A percentile compares a stretch with the other conserved stretches of the same genome.
These are phyloP conservation scores for Phalangium opilio DNA, from an alignment of 2,888 invertebrate species.

Conservation along the genomic window DNA sequence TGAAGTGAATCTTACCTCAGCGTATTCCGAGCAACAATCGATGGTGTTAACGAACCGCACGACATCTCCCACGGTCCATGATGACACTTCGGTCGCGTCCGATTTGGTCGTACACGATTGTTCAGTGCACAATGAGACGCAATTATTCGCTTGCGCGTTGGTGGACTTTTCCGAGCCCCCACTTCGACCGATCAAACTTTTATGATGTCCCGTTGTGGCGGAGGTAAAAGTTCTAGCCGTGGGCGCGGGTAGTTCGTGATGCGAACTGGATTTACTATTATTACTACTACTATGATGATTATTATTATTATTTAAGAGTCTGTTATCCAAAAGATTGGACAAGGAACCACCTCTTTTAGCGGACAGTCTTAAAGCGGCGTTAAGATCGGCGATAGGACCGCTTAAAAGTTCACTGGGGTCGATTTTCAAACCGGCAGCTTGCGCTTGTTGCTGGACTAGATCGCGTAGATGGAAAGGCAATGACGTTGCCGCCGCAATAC, in stretches of 20 bases:
- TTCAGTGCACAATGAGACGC: conserved; percentile 21
- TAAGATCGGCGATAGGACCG: neutral
- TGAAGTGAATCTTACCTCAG: conserved; percentile 49
- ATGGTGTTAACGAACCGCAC: conserved; percentile 70
- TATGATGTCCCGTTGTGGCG: neutral
- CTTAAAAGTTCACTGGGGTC: neutral
- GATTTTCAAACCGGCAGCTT: conserved; percentile 1
- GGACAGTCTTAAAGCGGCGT: conserved; percentile 3
- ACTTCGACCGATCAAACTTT: too few relatives aligned
- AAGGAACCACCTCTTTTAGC: conserved; percentile 8
- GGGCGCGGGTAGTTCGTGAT: too few relatives aligned
- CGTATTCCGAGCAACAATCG: conserved; percentile 81
- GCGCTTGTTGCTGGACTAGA: conserved; percentile 8
- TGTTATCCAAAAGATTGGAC: conserved; percentile 12
- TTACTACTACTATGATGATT: conserved; percentile 5
- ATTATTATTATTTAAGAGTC: neutral
- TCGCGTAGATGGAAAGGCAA: conserved; percentile 9
- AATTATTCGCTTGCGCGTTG: conserved; percentile 7
- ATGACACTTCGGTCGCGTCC: conserved; percentile 24
- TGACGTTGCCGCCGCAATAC: conserved; percentile 1
- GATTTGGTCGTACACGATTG: conserved; percentile 18
- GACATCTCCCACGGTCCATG: conserved; percentile 79
- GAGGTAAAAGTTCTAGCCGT: conserved; percentile 5
- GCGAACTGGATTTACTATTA: neutral
- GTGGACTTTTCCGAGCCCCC: conserved; percentile 8